Base-by-base conservation (phyloP, 2,888 invertebrate species). In the Macaria notata region DNA sequence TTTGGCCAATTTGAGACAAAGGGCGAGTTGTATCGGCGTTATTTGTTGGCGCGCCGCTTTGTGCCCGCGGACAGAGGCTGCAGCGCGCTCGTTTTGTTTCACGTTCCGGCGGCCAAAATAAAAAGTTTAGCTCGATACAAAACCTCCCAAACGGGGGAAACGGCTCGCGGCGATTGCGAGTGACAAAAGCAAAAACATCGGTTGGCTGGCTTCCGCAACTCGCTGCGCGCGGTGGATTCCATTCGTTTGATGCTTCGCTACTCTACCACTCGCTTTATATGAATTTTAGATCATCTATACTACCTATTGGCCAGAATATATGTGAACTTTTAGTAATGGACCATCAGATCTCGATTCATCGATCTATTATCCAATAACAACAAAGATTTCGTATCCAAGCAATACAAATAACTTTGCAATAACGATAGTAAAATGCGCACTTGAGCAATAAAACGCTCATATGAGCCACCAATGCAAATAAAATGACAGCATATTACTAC, bases 111-210 rank as follows among this genome's bases (percentile, higher is more conserved):
- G 47, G 50, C 33, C 38, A 29, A 59, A 62, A 62, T 56, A 63
- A 61, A 64, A 63, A 63, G 55, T 56, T 62, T 54, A 52, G 52
- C 59, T 61, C 59, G 57, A 61, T 62, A 65, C 56, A 62, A 60
- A 65, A 58, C 61, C 61, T 54, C 49, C 58, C 60, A 61, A 63
- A 67, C 57, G 58, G 51, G 54, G 60, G 49, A 60, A 41, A 62
- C 58, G 64, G 56, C 64, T 52, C 59, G 55, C 57, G 60, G 63
- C 64, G 47, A 55, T 66, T 56, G 56, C 61, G 51, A 60, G 46
- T 62, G 65, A 65, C 66, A 67, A 65, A 63, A 62, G 59, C 56
- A 65, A 65, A 60, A 67, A 62, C 61, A 56, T 47, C 57, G 31
- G 44, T 50, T 45, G 48, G 41, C 29, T 48, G 44, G 54, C 51